Percentiles rank a stretch among this genome's conserved stretches.
These are phyloP conservation scores for Chiroxiphia lanceolata DNA, from an alignment of 2,797 vertebrate genomes.

Conservation along the genomic window DNA sequence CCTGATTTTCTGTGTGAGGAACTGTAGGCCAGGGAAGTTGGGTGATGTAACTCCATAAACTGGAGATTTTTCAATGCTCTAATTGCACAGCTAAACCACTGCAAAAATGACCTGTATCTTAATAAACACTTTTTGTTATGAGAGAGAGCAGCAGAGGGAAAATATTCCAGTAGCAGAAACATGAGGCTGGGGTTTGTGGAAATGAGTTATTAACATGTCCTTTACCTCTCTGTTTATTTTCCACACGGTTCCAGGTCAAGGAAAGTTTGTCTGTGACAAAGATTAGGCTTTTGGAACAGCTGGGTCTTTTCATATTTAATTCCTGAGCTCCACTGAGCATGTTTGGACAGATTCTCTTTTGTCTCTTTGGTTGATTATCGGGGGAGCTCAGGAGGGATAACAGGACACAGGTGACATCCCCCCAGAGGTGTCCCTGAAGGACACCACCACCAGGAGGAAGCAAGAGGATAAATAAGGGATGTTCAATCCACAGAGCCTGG, in stretches of 20 bases:
- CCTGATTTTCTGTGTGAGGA: neutral
- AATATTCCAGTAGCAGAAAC: neutral
- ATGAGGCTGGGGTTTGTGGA: neutral
- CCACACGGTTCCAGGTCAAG: constrained; percentile 30
- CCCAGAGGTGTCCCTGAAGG: neutral
- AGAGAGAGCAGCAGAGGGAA: neutral
- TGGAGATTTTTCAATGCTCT: neutral
- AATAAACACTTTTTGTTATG: neutral
- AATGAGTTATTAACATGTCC: constrained; percentile 38
- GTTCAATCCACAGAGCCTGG: neutral
- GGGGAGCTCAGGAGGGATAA: neutral
- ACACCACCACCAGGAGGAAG: neutral
- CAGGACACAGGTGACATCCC: constrained; percentile 2
- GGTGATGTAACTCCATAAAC: neutral
- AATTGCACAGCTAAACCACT: neutral
- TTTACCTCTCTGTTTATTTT: constrained; percentile 45
- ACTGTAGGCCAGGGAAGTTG: rapidly evolving
- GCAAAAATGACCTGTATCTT: neutral
- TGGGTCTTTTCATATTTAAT: constrained; percentile 44
- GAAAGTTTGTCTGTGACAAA: constrained; percentile 19
- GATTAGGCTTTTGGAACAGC: neutral
- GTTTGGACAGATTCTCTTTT: neutral
- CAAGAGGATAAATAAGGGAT: neutral
- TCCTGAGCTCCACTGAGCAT: neutral
- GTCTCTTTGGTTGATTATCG: rapidly evolving